Percentiles rank a stretch among this genome's conserved stretches.
Conservation (phyloP, 1,140 invertebrate genomes). For the Neodiprion fabricii region DNA sequence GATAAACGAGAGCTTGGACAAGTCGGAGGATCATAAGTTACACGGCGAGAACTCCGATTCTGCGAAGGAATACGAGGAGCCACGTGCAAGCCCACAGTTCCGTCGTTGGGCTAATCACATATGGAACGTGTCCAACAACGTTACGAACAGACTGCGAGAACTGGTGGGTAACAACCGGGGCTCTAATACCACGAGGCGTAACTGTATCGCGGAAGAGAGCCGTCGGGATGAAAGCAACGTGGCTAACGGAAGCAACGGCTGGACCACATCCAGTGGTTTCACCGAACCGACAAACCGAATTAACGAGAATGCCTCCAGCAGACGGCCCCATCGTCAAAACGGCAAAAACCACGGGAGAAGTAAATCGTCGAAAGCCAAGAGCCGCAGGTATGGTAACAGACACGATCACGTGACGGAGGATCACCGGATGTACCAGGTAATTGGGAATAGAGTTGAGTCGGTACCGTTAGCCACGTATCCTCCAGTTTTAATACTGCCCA, state of each 20-base stretch:
- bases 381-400: neutral
- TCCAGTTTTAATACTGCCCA: neutral
- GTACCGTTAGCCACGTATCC: neutral
- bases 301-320: neutral
- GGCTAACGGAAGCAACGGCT: neutral
- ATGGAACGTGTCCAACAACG: constrained; percentile 10
- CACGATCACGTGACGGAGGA: neutral
- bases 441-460: neutral
- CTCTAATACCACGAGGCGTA: constrained; percentile 10
- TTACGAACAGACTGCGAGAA: constrained; percentile 17
- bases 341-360: neutral
- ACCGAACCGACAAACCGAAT: neutral
- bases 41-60: neutral
- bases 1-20: neutral
- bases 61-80: neutral
- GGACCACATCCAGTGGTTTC: neutral
- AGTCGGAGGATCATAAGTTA: neutral
- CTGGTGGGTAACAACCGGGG: constrained; percentile 9
- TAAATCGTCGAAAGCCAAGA: neutral
- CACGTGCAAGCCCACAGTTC: neutral
- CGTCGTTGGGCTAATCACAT: constrained; percentile 16
- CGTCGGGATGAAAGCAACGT: neutral
- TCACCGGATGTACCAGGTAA: neutral
- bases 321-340: neutral
- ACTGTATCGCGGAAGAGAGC: constrained; percentile 3